phyloP scores from a whole-genome alignment of 23 tunicate species.

The Trididemnum miniatum region DNA sequence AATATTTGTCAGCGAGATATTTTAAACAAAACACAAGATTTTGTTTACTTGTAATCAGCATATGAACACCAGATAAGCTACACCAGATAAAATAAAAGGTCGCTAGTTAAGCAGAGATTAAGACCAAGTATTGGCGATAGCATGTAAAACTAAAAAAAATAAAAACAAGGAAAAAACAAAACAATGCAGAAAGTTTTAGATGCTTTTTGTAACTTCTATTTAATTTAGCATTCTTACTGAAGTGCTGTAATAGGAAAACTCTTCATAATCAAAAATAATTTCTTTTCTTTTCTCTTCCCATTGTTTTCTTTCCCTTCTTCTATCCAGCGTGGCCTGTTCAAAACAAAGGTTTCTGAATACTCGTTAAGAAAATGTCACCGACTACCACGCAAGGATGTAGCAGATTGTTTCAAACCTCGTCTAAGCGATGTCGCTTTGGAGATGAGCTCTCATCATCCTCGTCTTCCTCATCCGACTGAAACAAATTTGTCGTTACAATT shows the following conservation, averaged over 20 bases:
- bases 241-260: constrained; percentile 66
- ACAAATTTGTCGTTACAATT: background rate
- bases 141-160: too few relatives aligned
- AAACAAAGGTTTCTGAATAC: too few relatives aligned
- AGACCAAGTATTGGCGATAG: too few relatives aligned
- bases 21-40: too few relatives aligned
- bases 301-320: constrained; percentile 51
- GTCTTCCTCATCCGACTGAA: constrained; percentile 61
- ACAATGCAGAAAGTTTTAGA: too few relatives aligned
- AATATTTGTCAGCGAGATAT: too few relatives aligned
- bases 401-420: constrained; percentile 51
- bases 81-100: too few relatives aligned
- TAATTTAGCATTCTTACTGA: constrained; percentile 52
- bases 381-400: too few relatives aligned
- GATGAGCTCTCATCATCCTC: constrained; percentile 36
- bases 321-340: constrained; percentile 62
- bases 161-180: background rate
- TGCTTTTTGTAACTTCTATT: background rate
- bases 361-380: too few relatives aligned
- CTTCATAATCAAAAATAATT: constrained; percentile 87
- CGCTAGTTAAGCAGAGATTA: too few relatives aligned
- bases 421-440: constrained; percentile 65
- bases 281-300: constrained; percentile 90
- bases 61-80: too few relatives aligned
- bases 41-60: too few relatives aligned